A percentile compares a stretch with the other conserved stretches of the same genome.
phyloP scores from a whole-genome alignment of 2,888 invertebrate genomes.

The Drosophila dives region DNA sequence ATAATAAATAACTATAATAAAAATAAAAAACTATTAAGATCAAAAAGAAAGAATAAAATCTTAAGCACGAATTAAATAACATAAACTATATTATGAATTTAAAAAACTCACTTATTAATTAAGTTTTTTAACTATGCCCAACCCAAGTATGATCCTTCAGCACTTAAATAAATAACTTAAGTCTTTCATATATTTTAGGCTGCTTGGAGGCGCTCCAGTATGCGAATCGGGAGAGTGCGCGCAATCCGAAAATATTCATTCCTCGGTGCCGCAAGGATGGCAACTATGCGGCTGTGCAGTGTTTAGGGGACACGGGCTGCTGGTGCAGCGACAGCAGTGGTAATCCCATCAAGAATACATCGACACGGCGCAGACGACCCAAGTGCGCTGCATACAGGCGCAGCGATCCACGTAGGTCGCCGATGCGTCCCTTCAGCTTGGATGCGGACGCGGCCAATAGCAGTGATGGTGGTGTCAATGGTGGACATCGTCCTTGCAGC shows the following conservation, averaged over 20 bases:
- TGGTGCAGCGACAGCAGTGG: constrained; percentile 96
- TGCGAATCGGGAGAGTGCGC: constrained; percentile 85
- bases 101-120: background rate
- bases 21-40: background rate
- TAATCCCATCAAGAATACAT: constrained; percentile 92
- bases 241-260: constrained; percentile 87
- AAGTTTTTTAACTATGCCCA: background rate
- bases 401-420: constrained; percentile 87
- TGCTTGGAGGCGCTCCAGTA: constrained; percentile 85
- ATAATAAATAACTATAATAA: background rate
- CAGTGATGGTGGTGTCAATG: constrained; percentile 34
- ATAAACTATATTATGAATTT: background rate
- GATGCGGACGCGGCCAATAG: constrained; percentile 47
- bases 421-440: constrained; percentile 85
- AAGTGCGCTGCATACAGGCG: constrained; percentile 88
- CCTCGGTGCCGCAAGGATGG: constrained; percentile 94
- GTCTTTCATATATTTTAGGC: constrained; percentile 82
- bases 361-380: constrained; percentile 89
- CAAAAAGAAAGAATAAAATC: background rate
- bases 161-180: background rate
- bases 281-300: constrained; percentile 93
- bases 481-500: constrained; percentile 87
- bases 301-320: constrained; percentile 91
- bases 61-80: background rate
- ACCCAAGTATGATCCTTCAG: background rate